Percentiles rank a stretch among this genome's conserved stretches.
phyloP scores from a whole-genome alignment of 2,888 invertebrate species.

The Meiosimyza decipiens region DNA sequence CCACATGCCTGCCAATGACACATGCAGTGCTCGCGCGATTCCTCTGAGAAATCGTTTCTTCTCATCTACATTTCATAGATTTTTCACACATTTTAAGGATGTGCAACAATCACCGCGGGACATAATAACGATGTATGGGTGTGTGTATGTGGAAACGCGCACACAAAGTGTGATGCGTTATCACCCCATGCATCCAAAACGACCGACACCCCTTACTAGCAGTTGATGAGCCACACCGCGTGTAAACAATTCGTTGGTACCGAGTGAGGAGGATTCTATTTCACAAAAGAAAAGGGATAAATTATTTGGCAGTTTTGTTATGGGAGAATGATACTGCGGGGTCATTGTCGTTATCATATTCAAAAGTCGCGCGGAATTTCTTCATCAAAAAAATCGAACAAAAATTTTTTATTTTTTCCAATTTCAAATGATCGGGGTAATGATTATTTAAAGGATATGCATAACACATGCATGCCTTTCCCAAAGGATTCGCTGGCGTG shows the following conservation, averaged over 20 bases:
- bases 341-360: conserved; percentile 20
- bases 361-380: neutral
- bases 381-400: conserved; percentile 8
- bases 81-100: conserved; percentile 62
- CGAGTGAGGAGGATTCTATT: neutral
- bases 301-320: conserved; percentile 61
- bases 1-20: too few relatives aligned
- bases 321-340: conserved; percentile 33
- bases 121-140: neutral
- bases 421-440: conserved; percentile 26
- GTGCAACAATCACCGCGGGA: conserved; percentile 55
- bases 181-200: neutral
- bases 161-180: conserved; percentile 38
- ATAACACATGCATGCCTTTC: neutral
- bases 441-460: conserved; percentile 28
- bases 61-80: conserved; percentile 36
- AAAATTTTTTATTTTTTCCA: conserved; percentile 17
- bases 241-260: conserved; percentile 6
- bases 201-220: neutral
- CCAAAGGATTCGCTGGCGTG: conserved; percentile 12
- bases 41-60: conserved; percentile 39
- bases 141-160: conserved; percentile 6
- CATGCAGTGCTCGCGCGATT: conserved; percentile 37
- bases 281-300: conserved; percentile 46
- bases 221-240: conserved; percentile 18